Evolutionary conservation across 2,113 vertebrate species (phyloP), one percentile per base, ranked within the genome.

Genomic region (Chionis minor): DNA sequence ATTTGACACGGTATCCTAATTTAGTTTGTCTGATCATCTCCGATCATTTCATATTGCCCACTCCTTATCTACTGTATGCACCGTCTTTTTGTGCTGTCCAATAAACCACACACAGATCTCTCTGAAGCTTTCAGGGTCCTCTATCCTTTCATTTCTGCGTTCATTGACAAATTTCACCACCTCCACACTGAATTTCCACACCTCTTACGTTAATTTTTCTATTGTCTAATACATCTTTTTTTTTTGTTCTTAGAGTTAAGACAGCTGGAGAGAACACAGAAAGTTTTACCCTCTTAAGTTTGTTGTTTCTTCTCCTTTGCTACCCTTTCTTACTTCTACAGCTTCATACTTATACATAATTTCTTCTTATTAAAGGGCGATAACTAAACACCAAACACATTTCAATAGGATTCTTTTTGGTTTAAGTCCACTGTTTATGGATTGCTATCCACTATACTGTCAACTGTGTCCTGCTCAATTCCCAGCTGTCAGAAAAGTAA

Each of bases 21-120:
- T 52, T 55, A 83, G 69, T 14, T 11, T 91, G 70, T 51, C 47
- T 51, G 8, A 92, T 88, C 45, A 44, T 33, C 28, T 55, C 52
- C 0, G 0, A 66, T 77, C 27, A 5, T 9, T 78, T 0, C 28
- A 44, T 3, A n/a, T 2, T 69, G 40, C 66, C 35, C 66, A 90
- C 42, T 69, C 61, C 47, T 65, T 44, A 38, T 10, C 42, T 47
- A 19, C 35, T 23, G 8, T 14, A 33, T 0, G 5, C 20, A 38
- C 22, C 27, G 24, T 9, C 47, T 28, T 33, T 47, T 13, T 65
- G 28, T 44, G 59, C 28, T 20, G 20, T 38, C 65, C 80, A 67
- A 26, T 21, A 54, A 7, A 40, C 10, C 44, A 33, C 23, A 21
- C 28, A 12, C 15, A 2, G 15, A 87, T 3, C 32, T 13, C 44